These are phyloP conservation scores for Enteromius thamalakanensis DNA, from an alignment of 2,797 vertebrate genomes.

Conservation along the genomic window DNA sequence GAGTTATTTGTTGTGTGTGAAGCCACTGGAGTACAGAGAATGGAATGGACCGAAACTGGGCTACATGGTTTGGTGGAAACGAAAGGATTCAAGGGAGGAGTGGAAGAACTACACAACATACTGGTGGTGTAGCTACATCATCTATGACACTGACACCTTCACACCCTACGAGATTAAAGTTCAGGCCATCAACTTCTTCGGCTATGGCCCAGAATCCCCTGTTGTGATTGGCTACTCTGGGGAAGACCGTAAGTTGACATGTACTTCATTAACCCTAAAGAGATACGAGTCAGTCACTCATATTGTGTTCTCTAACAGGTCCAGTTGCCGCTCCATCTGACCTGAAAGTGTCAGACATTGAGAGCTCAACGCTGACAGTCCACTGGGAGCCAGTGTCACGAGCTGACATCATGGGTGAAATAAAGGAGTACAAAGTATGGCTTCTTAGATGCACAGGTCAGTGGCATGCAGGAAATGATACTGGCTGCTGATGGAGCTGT, in stretches of 20 bases:
- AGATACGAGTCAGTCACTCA: neutral
- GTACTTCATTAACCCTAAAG: neutral
- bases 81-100: conserved; percentile 86
- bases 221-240: conserved; percentile 91
- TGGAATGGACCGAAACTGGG: conserved; percentile 92
- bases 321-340: conserved; percentile 89
- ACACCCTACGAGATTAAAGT: conserved; percentile 94
- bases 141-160: conserved; percentile 93
- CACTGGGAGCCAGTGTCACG: conserved; percentile 89
- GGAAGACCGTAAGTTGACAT: conserved; percentile 91
- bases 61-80: conserved; percentile 92
- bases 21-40: conserved; percentile 84
- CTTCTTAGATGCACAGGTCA: neutral
- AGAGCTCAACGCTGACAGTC: conserved; percentile 87
- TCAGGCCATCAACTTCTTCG: conserved; percentile 94
- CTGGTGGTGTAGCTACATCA: conserved; percentile 81
- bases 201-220: conserved; percentile 88
- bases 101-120: conserved; percentile 93
- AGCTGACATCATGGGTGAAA: conserved; percentile 88
- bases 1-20: conserved; percentile 32
- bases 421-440: conserved; percentile 93
- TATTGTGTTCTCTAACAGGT: conserved; percentile 72
- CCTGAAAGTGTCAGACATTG: conserved; percentile 87
- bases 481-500: neutral
- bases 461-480: neutral